Conservation (phyloP, 1,140 invertebrate genomes). For the Anastrepha ludens region DNA sequence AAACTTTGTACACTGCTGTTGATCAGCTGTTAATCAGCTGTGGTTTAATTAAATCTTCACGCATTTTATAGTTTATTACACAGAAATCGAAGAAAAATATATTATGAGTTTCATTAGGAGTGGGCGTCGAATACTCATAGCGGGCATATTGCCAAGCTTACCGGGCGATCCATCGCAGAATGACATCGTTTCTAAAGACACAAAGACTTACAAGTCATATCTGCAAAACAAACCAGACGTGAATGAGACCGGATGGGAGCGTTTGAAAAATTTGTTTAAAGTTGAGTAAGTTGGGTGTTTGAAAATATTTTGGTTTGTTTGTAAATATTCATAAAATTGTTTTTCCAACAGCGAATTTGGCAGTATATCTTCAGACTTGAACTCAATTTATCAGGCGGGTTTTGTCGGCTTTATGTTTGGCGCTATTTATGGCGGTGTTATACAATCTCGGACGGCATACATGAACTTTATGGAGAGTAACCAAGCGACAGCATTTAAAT, state of each 20-base stretch:
- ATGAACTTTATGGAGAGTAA: slow-evolving; percentile 84
- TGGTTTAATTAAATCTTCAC: neutral
- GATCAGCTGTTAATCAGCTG: slow-evolving; percentile 11
- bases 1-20: neutral
- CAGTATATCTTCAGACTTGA: slow-evolving; percentile 77
- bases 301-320: neutral
- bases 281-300: slow-evolving; percentile 72
- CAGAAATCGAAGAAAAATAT: no score
- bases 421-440: slow-evolving; percentile 79
- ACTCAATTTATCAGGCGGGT: slow-evolving; percentile 77
- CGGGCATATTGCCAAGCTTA: neutral
- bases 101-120: slow-evolving; percentile 21
- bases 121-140: neutral
- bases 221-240: slow-evolving; percentile 57
- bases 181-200: slow-evolving; percentile 62
- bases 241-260: slow-evolving; percentile 74
- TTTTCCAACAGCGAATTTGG: slow-evolving; percentile 77
- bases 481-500: slow-evolving; percentile 81
- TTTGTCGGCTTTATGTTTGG: slow-evolving; percentile 78
- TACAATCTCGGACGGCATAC: slow-evolving; percentile 77
- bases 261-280: slow-evolving; percentile 75
- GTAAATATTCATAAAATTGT: slow-evolving; percentile 20
- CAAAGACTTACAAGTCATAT: slow-evolving; percentile 67
- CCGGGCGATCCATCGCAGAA: neutral
- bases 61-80: neutral